Conservation (phyloP, 2,888 invertebrate species). For the Hylaea fasciaria region DNA sequence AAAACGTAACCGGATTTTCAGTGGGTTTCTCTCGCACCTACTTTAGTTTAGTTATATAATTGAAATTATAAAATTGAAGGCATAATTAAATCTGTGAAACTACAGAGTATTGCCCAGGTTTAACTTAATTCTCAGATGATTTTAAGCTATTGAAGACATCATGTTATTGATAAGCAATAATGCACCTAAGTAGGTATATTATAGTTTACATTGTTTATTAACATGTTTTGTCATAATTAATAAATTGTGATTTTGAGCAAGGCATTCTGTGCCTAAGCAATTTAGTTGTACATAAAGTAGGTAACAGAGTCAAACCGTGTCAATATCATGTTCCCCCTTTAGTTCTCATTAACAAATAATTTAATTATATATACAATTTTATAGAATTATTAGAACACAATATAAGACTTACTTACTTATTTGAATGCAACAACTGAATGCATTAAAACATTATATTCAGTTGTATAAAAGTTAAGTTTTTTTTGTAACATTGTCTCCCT, state of each 20-base stretch:
- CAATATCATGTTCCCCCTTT: conserved; percentile 19
- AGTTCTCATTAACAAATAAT: conserved; percentile 19
- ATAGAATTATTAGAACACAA: conserved; percentile 8
- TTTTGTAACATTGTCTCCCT: not conserved
- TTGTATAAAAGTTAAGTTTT: not conserved
- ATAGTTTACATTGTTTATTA: too few species aligned
- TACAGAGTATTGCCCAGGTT: too few species aligned
- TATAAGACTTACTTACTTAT: not conserved
- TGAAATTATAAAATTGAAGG: not conserved
- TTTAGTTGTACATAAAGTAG: conserved; percentile 3
- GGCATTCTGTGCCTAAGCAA: too few species aligned
- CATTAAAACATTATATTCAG: conserved; percentile 5
- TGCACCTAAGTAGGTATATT: too few species aligned
- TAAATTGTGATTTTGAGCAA: conserved; percentile 23
- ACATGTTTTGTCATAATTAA: too few species aligned
- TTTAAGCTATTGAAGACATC: too few species aligned
- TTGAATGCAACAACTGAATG: too few species aligned
- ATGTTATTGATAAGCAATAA: too few species aligned
- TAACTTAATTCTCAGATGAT: too few species aligned
- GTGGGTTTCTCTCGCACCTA: not conserved
- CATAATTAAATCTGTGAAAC: too few species aligned
- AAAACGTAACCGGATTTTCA: not conserved
- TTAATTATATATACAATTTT: conserved; percentile 29
- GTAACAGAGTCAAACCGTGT: conserved; percentile 15
- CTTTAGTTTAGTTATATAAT: not conserved